phyloP scores from a whole-genome alignment of 2,888 invertebrate genomes.

The Lepidocyrtoides sp. region DNA sequence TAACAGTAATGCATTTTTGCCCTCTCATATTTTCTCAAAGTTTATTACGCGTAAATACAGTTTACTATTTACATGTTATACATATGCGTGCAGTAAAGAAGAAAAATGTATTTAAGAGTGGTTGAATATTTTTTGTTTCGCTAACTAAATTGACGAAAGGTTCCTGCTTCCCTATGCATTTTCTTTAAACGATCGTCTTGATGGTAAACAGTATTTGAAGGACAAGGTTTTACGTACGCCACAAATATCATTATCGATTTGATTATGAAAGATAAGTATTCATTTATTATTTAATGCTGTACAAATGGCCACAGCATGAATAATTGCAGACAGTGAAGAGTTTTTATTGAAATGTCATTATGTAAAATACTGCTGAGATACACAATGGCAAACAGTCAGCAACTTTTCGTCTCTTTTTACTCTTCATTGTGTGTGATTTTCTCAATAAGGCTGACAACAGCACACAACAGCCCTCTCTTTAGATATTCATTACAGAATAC shows the following conservation, averaged over 20 bases:
- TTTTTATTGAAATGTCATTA: slow-evolving; percentile 53
- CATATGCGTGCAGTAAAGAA: too few species aligned
- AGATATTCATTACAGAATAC: not conserved
- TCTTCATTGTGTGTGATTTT: not conserved
- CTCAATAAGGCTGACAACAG: not conserved
- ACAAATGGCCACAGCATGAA: slow-evolving; percentile 45
- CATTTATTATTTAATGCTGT: slow-evolving; percentile 11
- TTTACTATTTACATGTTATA: not conserved
- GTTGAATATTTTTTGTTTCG: too few species aligned
- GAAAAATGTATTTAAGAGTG: not conserved
- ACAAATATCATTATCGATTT: slow-evolving; percentile 24
- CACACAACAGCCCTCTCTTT: not conserved
- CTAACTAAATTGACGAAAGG: too few species aligned
- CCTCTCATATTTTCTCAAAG: not conserved
- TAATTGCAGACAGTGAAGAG: slow-evolving; percentile 25
- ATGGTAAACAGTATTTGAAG: not conserved
- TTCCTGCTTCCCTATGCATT: too few species aligned
- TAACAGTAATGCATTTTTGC: not conserved
- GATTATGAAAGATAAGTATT: slow-evolving; percentile 22
- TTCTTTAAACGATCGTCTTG: not conserved
- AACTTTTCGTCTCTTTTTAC: too few species aligned
- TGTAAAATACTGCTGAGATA: slow-evolving; percentile 19
- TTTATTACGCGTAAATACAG: not conserved
- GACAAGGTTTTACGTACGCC: not conserved
- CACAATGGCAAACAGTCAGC: slow-evolving; percentile 24